Conservation (phyloP, 2,113 vertebrate species). For the Danionella cerebrum region DNA sequence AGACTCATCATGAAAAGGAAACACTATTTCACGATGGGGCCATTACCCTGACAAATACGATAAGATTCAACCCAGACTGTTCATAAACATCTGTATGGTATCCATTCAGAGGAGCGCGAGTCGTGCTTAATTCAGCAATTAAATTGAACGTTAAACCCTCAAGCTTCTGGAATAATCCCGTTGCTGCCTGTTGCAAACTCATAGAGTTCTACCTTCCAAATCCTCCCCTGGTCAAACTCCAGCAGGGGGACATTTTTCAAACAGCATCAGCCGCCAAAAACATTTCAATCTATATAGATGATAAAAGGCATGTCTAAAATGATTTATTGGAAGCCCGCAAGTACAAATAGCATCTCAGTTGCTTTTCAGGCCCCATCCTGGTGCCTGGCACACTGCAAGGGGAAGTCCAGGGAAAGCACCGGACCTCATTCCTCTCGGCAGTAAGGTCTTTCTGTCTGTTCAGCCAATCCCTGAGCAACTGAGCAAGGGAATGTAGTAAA, state of each 20-base stretch:
- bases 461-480: not conserved
- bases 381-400: conserved; percentile 13
- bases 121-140: not conserved
- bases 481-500: not conserved
- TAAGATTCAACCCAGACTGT: not conserved
- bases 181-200: not conserved
- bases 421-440: not conserved
- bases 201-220: not conserved
- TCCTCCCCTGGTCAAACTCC: not conserved
- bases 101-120: not conserved
- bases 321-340: not conserved
- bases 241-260: conserved; percentile 6
- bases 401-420: conserved; percentile 37
- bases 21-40: conserved; percentile 9
- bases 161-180: conserved; percentile 1
- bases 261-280: conserved; percentile 7
- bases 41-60: conserved; percentile 41
- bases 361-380: not conserved
- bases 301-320: not conserved
- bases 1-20: conserved; percentile 29
- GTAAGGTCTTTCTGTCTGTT: not conserved
- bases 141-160: conserved; percentile 2
- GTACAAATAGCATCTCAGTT: conserved; percentile 1
- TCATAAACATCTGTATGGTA: not conserved
- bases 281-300: conserved; percentile 4